Evolutionary conservation across 2,888 invertebrate genomes (phyloP).

Genomic region (Rutpela maculata): DNA sequence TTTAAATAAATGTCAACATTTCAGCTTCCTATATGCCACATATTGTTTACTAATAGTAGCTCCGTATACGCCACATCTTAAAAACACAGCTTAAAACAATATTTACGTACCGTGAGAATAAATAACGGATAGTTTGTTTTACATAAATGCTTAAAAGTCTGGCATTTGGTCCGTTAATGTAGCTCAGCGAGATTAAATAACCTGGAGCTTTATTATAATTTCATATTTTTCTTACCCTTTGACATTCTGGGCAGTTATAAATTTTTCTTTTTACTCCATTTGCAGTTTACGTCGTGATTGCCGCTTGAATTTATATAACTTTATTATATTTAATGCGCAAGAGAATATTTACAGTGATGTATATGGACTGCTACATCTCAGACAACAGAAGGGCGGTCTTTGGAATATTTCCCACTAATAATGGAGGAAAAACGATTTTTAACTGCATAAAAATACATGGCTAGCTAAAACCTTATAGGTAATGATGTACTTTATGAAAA

Average conservation of each 20-base stretch:
- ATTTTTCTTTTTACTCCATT: constrained; percentile 3
- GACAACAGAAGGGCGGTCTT: neutral
- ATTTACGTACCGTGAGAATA: constrained; percentile 24
- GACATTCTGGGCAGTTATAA: constrained; percentile 13
- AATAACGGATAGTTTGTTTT: neutral
- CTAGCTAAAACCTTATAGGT: too few relatives aligned
- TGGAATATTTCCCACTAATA: too few relatives aligned
- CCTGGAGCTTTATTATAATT: neutral
- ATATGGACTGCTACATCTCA: neutral
- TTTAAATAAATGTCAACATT: neutral
- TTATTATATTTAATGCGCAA: constrained; percentile 8
- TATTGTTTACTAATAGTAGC: neutral
- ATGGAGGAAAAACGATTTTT: too few relatives aligned
- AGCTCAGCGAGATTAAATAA: constrained; percentile 8
- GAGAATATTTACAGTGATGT: neutral
- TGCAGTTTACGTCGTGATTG: constrained; percentile 13
- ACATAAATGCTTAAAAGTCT: constrained; percentile 4
- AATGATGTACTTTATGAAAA: too few relatives aligned
- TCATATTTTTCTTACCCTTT: constrained; percentile 15
- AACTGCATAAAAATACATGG: too few relatives aligned
- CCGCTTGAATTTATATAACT: constrained; percentile 13
- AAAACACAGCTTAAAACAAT: constrained; percentile 13
- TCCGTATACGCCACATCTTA: neutral
- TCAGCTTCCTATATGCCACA: neutral
- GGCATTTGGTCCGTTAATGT: constrained; percentile 2